These are phyloP conservation scores for Lycaena phlaeas DNA, from an alignment of 2,888 invertebrate genomes.

Conservation along the genomic window DNA sequence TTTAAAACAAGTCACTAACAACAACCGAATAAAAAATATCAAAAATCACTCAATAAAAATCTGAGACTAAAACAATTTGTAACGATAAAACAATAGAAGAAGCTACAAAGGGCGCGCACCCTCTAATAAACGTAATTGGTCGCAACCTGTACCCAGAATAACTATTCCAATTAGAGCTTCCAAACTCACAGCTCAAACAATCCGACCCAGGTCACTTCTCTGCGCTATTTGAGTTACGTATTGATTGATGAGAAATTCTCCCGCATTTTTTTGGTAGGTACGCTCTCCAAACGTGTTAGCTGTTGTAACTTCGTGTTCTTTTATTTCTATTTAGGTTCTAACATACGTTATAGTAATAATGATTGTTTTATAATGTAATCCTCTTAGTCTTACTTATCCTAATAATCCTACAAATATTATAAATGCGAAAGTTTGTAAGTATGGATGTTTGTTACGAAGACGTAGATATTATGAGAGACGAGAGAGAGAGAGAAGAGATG, in stretches of 20 bases:
- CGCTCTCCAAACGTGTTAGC: too few species aligned
- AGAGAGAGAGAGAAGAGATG: too few species aligned
- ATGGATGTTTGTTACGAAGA: too few species aligned
- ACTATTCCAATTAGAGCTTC: slow-evolving; percentile 43
- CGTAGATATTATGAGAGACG: too few species aligned
- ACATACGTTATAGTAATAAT: too few species aligned
- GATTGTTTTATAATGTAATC: too few species aligned
- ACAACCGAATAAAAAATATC: not conserved
- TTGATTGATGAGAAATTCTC: slow-evolving; percentile 2
- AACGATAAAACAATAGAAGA: slow-evolving; percentile 7
- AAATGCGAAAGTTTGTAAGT: too few species aligned
- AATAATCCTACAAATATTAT: too few species aligned
- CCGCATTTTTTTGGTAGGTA: too few species aligned
- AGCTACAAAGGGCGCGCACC: slow-evolving; percentile 25
- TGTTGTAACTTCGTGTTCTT: too few species aligned
- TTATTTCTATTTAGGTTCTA: too few species aligned
- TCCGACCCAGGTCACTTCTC: slow-evolving; percentile 22
- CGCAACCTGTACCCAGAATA: slow-evolving; percentile 23
- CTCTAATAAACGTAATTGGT: slow-evolving; percentile 50
- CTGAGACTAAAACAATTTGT: not conserved
- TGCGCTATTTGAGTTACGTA: slow-evolving; percentile 16
- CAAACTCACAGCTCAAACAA: slow-evolving; percentile 27
- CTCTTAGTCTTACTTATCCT: too few species aligned
- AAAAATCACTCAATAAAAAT: not conserved
- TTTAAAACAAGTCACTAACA: not conserved